A percentile compares a stretch with the other conserved stretches of the same genome.
Conservation (phyloP, 1,140 invertebrate genomes). For the Leptonema lineaticorne region DNA sequence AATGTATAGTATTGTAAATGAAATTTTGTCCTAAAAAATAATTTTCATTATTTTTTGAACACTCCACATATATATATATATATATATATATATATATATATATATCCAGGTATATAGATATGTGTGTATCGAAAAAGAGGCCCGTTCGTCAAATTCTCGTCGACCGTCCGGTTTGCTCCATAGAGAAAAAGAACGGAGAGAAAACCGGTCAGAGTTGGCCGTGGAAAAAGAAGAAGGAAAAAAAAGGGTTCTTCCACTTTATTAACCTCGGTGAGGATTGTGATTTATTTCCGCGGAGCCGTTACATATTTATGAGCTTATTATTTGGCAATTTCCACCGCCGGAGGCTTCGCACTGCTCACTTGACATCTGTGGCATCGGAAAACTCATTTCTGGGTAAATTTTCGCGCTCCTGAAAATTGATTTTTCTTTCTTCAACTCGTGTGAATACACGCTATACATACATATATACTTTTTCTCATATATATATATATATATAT, state of each 20-base stretch:
- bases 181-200: too few relatives aligned
- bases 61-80: too few relatives aligned
- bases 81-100: too few relatives aligned
- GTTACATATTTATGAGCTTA: slow-evolving; percentile 35
- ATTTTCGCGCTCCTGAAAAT: not conserved
- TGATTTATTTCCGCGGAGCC: slow-evolving; percentile 29
- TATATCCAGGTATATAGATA: too few relatives aligned
- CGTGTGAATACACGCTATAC: not conserved
- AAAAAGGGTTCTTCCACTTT: slow-evolving; percentile 26
- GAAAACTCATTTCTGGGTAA: slow-evolving; percentile 4
- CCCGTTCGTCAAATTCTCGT: not conserved
- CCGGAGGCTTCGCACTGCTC: not conserved
- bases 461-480: too few relatives aligned
- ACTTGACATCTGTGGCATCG: slow-evolving; percentile 6
- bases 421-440: not conserved
- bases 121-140: too few relatives aligned
- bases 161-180: not conserved
- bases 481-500: not conserved
- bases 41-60: too few relatives aligned
- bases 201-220: not conserved
- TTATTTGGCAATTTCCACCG: slow-evolving; percentile 28
- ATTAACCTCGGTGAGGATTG: slow-evolving; percentile 18
- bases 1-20: too few relatives aligned
- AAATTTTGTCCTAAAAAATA: too few relatives aligned
- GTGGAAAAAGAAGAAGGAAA: not conserved